phyloP scores from a whole-genome alignment of 2,797 vertebrate species.

The Hippopotamyrus pictus region DNA sequence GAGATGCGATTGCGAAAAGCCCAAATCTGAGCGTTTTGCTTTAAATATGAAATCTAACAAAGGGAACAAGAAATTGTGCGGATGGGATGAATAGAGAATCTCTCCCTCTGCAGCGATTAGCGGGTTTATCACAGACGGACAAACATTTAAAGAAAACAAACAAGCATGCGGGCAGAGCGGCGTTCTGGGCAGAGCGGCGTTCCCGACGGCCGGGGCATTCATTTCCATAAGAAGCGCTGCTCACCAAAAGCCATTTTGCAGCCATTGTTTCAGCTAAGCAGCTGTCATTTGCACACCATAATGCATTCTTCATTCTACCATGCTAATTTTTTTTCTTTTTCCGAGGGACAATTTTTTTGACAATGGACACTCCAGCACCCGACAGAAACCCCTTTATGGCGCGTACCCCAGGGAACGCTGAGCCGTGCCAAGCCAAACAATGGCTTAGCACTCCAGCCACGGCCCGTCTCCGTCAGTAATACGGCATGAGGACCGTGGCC shows the following conservation, averaged over 20 bases:
- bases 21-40: conserved; percentile 3
- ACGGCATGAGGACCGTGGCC: conserved; percentile 70
- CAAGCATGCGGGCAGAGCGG: not conserved
- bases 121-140: not conserved
- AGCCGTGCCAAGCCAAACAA: conserved; percentile 92
- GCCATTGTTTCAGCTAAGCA: conserved; percentile 71
- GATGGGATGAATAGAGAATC: not conserved
- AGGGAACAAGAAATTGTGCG: not conserved
- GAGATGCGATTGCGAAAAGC: conserved; percentile 32
- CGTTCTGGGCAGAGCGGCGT: conserved; percentile 31
- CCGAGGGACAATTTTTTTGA: conserved; percentile 85
- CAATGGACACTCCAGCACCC: conserved; percentile 85
- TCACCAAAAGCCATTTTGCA: conserved; percentile 73
- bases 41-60: not conserved
- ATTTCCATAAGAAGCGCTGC: conserved; percentile 74
- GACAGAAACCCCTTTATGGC: conserved; percentile 95
- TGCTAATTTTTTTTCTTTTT: conserved; percentile 75
- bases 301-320: conserved; percentile 83
- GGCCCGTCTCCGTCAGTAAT: conserved; percentile 75
- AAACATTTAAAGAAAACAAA: conserved; percentile 24
- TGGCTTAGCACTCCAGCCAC: conserved; percentile 71
- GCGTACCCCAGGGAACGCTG: conserved; percentile 78
- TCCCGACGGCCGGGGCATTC: conserved; percentile 48
- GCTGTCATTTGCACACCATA: conserved; percentile 83
- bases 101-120: not conserved